Conservation (phyloP, 2,888 invertebrate species). For the Tipula helvola region DNA sequence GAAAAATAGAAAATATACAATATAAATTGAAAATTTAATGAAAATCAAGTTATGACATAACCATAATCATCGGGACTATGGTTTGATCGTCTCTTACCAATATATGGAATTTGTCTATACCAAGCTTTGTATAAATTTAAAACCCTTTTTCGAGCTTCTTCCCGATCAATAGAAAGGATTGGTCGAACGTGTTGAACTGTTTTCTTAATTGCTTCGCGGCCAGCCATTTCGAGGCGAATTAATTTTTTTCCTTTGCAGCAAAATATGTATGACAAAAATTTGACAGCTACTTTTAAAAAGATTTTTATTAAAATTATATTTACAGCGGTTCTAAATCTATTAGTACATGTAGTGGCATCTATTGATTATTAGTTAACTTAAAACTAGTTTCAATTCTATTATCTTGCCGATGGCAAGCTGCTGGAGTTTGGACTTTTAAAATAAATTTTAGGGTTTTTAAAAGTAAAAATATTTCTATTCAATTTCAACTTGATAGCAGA, state of each 20-base stretch:
- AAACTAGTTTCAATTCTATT: too few species aligned
- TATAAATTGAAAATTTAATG: background rate
- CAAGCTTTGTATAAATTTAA: slow-evolving; percentile 85
- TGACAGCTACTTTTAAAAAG: background rate
- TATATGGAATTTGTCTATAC: slow-evolving; percentile 82
- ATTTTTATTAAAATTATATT: background rate
- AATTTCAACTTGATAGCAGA: too few species aligned
- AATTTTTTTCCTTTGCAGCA: background rate
- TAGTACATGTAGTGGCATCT: background rate
- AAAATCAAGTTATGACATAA: slow-evolving; percentile 15
- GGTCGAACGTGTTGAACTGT: slow-evolving; percentile 65
- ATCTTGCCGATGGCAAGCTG: too few species aligned
- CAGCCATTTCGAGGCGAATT: slow-evolving; percentile 16
- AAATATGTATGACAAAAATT: background rate
- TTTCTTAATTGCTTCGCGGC: slow-evolving; percentile 38
- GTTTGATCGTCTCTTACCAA: slow-evolving; percentile 44
- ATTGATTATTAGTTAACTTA: background rate
- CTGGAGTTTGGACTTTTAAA: too few species aligned
- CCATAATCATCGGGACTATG: background rate
- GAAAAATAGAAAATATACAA: slow-evolving; percentile 25
- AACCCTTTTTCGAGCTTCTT: slow-evolving; percentile 71
- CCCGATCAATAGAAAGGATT: slow-evolving; percentile 61
- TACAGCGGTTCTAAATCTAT: background rate
- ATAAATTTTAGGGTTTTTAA: too few species aligned
- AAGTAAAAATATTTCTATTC: too few species aligned